Evolutionary conservation across 2,797 vertebrate species (phyloP).

Genomic region (Fratercula arctica): DNA sequence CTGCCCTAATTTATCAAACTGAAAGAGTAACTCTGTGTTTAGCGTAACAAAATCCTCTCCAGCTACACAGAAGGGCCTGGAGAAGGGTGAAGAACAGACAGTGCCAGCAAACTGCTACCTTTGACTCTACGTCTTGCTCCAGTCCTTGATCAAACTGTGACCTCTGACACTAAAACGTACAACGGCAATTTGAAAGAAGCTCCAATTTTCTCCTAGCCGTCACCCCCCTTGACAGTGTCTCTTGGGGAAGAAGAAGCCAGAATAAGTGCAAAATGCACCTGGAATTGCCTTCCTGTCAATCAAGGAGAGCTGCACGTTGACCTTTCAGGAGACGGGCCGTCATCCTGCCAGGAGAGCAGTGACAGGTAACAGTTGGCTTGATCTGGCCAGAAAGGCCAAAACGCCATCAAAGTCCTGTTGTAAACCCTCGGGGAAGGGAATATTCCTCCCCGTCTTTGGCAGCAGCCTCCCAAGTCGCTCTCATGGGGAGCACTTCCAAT

Average conservation of each 20-base stretch:
- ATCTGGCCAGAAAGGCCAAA: not conserved
- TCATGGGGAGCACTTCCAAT: not conserved
- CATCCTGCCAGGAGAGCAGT: not conserved
- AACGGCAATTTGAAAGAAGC: not conserved
- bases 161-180: not conserved
- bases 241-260: not conserved
- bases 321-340: not conserved
- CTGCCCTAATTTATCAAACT: not conserved
- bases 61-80: not conserved
- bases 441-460: not conserved
- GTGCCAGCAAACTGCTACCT: not conserved
- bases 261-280: not conserved
- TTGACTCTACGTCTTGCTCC: not conserved
- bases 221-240: not conserved
- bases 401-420: not conserved
- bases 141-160: not conserved
- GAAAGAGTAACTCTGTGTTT: not conserved
- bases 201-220: not conserved
- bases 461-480: not conserved
- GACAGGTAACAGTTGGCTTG: not conserved
- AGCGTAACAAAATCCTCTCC: not conserved
- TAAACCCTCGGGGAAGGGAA: not conserved
- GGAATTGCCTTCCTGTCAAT: not conserved
- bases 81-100: not conserved
- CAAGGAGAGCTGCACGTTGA: not conserved